phyloP scores from a whole-genome alignment of 1,140 invertebrate genomes.

The Lerema accius region DNA sequence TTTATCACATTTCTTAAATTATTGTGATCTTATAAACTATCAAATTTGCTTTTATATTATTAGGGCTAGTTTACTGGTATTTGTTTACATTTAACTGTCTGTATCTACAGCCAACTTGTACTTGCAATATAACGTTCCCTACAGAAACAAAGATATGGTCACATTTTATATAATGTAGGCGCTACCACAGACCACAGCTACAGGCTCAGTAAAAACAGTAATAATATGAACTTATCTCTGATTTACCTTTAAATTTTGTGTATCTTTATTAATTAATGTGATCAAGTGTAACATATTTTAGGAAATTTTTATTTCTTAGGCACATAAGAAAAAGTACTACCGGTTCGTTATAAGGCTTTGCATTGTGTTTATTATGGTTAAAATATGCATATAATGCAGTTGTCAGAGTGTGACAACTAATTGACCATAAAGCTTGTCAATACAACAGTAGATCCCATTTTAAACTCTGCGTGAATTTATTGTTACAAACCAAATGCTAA shows the following conservation, averaged over 20 bases:
- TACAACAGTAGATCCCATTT: slow-evolving; percentile 53
- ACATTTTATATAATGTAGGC: neutral
- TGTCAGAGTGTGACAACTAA: slow-evolving; percentile 37
- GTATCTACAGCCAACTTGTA: slow-evolving; percentile 44
- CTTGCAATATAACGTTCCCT: slow-evolving; percentile 5
- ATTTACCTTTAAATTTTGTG: slow-evolving; percentile 16
- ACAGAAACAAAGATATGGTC: slow-evolving; percentile 4
- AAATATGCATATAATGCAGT: slow-evolving; percentile 51
- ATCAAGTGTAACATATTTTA: slow-evolving; percentile 77
- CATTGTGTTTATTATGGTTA: slow-evolving; percentile 42
- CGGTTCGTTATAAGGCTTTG: slow-evolving; percentile 67
- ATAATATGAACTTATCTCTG: slow-evolving; percentile 6
- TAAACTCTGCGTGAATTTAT: slow-evolving; percentile 63
- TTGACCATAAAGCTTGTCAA: slow-evolving; percentile 49
- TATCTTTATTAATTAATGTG: slow-evolving; percentile 51
- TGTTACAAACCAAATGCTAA: slow-evolving; percentile 79
- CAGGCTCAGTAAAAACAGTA: neutral
- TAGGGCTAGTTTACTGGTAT: slow-evolving; percentile 66
- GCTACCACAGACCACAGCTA: neutral
- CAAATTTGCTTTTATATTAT: slow-evolving; percentile 75
- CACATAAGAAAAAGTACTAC: slow-evolving; percentile 77
- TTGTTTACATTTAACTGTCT: slow-evolving; percentile 70
- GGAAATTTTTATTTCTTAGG: slow-evolving; percentile 75
- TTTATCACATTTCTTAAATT: slow-evolving; percentile 75
- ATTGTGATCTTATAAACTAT: slow-evolving; percentile 72